Evolutionary conservation across 1,140 invertebrate genomes (phyloP).

Genomic region (Stegodyphus mimosarum): DNA sequence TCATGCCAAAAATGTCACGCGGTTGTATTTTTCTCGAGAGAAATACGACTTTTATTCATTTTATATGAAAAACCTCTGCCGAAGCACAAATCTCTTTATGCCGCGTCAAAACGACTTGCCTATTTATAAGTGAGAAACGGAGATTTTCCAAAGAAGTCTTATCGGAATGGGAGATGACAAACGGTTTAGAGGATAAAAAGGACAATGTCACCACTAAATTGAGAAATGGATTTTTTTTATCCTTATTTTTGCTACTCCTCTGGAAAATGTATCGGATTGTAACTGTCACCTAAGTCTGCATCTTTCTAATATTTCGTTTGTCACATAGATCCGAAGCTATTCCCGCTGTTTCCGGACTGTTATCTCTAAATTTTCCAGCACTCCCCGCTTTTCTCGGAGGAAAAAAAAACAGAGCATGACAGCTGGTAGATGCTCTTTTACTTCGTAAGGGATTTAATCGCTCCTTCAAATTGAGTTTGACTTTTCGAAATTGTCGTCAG

Average conservation of each 20-base stretch:
- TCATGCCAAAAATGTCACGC: too few relatives aligned
- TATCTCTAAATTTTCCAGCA: background rate
- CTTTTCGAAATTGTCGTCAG: too few relatives aligned
- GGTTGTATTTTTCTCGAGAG: too few relatives aligned
- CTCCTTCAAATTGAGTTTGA: too few relatives aligned
- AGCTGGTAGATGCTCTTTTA: too few relatives aligned
- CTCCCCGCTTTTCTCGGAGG: too few relatives aligned
- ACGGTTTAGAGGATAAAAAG: conserved; percentile 18
- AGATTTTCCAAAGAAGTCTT: conserved; percentile 1
- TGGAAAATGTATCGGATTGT: conserved; percentile 19
- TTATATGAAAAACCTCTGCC: too few relatives aligned
- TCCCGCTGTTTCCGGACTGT: background rate
- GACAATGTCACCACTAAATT: conserved; percentile 20
- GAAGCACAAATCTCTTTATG: background rate
- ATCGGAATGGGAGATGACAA: conserved; percentile 44
- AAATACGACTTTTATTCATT: too few relatives aligned
- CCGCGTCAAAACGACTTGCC: conserved; percentile 15
- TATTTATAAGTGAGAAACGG: conserved; percentile 25
- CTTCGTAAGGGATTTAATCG: too few relatives aligned
- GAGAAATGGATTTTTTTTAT: conserved; percentile 11
- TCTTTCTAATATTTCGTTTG: conserved; percentile 6
- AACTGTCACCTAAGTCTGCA: conserved; percentile 12
- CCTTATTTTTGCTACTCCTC: background rate
- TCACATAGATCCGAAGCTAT: background rate
- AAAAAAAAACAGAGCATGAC: too few relatives aligned